Evolutionary conservation across 2,113 vertebrate genomes (phyloP).

Genomic region (Puma concolor): DNA sequence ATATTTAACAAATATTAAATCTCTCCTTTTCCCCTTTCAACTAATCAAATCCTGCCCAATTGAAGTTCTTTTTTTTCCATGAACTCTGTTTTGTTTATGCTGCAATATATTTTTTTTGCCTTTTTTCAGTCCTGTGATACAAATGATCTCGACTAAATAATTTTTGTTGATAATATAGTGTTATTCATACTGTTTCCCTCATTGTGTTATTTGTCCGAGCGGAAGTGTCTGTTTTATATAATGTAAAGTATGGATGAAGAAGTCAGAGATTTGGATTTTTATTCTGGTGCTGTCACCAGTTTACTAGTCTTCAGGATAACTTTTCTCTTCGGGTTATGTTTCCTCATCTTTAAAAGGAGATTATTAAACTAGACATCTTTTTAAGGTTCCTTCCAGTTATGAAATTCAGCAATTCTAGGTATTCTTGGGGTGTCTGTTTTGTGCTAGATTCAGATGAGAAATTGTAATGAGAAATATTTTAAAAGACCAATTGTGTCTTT

Average conservation of each 20-base stretch:
- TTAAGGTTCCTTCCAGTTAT: not conserved
- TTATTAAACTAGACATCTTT: conserved; percentile 11
- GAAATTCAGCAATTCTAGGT: conserved; percentile 13
- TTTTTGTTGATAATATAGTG: not conserved
- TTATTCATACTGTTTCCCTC: not conserved
- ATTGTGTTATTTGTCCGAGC: not conserved
- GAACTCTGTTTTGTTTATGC: not conserved
- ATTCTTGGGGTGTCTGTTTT: conserved; percentile 22
- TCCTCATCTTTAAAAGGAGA: conserved; percentile 1
- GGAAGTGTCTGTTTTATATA: conserved; percentile 5
- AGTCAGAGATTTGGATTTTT: not conserved
- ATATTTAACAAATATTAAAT: not conserved
- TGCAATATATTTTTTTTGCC: not conserved
- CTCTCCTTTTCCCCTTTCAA: not conserved
- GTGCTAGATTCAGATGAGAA: not conserved
- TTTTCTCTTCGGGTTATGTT: not conserved
- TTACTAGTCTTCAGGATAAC: not conserved
- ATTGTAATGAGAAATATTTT: conserved; percentile 51
- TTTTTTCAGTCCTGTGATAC: conserved; percentile 20
- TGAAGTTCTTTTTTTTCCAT: not conserved
- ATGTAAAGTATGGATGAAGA: not conserved
- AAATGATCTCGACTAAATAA: not conserved
- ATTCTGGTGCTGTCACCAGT: conserved; percentile 8
- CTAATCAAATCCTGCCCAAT: not conserved
- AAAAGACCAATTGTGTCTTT: conserved; percentile 13